Base-by-base conservation (phyloP, 2,888 invertebrate species). In the Lochmaea capreae region DNA sequence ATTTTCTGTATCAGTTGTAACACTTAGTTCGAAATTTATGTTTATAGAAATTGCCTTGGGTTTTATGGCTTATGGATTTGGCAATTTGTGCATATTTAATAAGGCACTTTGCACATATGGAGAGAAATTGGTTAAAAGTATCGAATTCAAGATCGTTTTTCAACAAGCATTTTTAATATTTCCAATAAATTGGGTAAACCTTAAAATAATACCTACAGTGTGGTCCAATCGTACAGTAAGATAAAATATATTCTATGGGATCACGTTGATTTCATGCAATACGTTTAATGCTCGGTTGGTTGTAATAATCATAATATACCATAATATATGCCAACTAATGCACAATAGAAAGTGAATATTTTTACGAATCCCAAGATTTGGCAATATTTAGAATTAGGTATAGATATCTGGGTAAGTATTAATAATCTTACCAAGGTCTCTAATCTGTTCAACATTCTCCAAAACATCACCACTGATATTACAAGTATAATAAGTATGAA, bases 81-180 rank as follows among this genome's bases (percentile, higher is more conserved):
- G 59, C 59, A 59, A 33, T 33, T 59, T 59, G 14, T 11, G 33
- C 59, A 59, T 59, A 33, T 33, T 59, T 59, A 59, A 59, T 59
- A 26, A 59, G 59, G 57, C 22, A 58, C 18, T 54, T 54, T 16
- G 16, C 54, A 18, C 16, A 54, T 16, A 54, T 54, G 54, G 18
- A 54, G 18, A 18, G 49, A 49, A n/a, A 49, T 49, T n/a, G 49
- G 49, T 49, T 49, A 16, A n/a, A 54, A 54, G 18, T 54, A 18
- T 54, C 18, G 54, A 54, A 18, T 54, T 54, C 16, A 18, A 52
- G 10, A 54, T 49, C 49, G 8, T 49, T 14, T 49, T 49, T n/a
- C n/a, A 49, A n/a, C n/a, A n/a, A 49, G n/a, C 5, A n/a, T 49
- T n/a, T 49, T 49, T 6, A n/a, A 49, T n/a, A 49, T 39, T 49